phyloP scores from a whole-genome alignment of 1,140 invertebrate species.

The Drosophila triauraria region DNA sequence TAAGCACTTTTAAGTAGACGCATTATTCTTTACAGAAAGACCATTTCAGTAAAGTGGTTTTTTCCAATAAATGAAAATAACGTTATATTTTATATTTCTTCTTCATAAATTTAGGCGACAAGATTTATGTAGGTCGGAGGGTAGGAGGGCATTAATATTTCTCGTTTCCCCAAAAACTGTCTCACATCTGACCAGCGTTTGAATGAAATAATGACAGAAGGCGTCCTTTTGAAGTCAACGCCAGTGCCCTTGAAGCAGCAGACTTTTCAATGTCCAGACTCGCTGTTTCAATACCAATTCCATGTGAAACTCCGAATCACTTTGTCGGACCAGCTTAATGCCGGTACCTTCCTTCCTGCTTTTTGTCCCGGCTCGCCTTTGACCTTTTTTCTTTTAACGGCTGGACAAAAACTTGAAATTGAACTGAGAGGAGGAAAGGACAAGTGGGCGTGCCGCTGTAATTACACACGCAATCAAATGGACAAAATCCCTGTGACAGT shows the following conservation, averaged over 20 bases:
- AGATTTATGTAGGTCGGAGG: background rate
- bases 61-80: constrained; percentile 1
- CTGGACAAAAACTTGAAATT: constrained; percentile 65
- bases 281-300: constrained; percentile 38
- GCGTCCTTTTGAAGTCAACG: constrained; percentile 24
- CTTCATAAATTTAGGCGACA: background rate
- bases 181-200: background rate
- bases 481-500: constrained; percentile 74
- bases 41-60: constrained; percentile 9
- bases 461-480: constrained; percentile 78
- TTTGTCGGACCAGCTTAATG: constrained; percentile 50
- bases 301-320: constrained; percentile 52
- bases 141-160: background rate
- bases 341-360: constrained; percentile 23
- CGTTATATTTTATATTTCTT: background rate
- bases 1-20: constrained; percentile 1
- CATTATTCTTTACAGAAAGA: background rate
- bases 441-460: constrained; percentile 53
- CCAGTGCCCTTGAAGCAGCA: background rate
- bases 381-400: constrained; percentile 54
- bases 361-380: constrained; percentile 50
- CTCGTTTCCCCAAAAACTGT: background rate
- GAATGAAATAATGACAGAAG: background rate
- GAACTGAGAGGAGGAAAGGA: constrained; percentile 53
- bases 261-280: constrained; percentile 38